These are phyloP conservation scores for Drosophila anceps DNA, from an alignment of 2,888 invertebrate genomes.

Conservation along the genomic window DNA sequence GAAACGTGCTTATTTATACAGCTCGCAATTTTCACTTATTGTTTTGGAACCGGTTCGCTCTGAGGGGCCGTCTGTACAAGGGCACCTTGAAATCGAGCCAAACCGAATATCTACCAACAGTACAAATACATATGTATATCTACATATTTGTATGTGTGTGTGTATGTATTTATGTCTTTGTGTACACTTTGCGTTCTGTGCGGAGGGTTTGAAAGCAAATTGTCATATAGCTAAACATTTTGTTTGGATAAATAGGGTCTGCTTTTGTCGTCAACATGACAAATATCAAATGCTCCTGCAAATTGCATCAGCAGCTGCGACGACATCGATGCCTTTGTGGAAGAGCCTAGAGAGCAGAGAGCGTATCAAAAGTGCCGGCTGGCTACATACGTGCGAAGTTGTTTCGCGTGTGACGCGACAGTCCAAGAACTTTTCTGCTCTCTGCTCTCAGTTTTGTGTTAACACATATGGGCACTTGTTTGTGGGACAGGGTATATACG, in stretches of 20 bases:
- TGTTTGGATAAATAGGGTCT: constrained; percentile 41
- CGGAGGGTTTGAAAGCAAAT: constrained; percentile 19
- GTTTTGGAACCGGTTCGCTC: constrained; percentile 63
- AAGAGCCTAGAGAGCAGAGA: background rate
- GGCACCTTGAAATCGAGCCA: constrained; percentile 68
- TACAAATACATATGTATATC: constrained; percentile 1
- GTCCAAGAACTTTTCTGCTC: constrained; percentile 11
- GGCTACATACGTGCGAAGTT: constrained; percentile 22
- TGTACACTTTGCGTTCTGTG: background rate
- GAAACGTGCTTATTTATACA: constrained; percentile 19
- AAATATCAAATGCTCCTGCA: constrained; percentile 47
- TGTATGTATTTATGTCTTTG: background rate
- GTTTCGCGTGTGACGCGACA: constrained; percentile 28
- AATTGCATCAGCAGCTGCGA: constrained; percentile 56
- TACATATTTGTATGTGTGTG: background rate
- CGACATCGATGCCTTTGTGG: no score
- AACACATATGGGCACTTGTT: background rate
- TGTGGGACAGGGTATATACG: background rate
- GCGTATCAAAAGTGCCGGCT: background rate
- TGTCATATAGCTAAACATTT: constrained; percentile 55
- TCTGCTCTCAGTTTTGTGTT: constrained; percentile 7
- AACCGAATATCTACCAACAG: constrained; percentile 34
- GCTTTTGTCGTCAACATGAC: constrained; percentile 47
- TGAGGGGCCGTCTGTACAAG: constrained; percentile 37
- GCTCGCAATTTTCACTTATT: constrained; percentile 48